phyloP scores from a whole-genome alignment of 2,888 invertebrate genomes.

The Ashinkailepas kermadecensis region DNA sequence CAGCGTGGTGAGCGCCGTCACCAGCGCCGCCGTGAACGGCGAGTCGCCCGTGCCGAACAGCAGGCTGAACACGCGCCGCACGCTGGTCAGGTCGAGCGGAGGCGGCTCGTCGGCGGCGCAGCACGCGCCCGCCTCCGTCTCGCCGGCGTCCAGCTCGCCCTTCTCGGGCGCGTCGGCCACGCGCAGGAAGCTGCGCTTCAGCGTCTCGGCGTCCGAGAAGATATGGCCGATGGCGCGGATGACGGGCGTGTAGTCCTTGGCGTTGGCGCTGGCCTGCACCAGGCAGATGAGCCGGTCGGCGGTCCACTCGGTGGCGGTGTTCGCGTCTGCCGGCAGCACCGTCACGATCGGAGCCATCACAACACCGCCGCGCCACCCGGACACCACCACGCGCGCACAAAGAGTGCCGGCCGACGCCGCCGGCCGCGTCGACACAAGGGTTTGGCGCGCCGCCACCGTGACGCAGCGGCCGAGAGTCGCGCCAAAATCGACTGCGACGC shows the following conservation, averaged over 20 bases:
- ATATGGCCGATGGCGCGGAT: constrained; percentile 9
- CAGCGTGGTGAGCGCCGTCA: constrained; percentile 19
- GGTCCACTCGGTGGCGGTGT: neutral
- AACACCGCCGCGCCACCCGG: neutral
- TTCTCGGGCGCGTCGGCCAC: neutral
- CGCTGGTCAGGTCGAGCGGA: neutral
- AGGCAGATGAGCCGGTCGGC: neutral
- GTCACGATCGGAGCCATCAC: neutral
- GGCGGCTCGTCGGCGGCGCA: neutral
- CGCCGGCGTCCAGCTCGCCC: neutral
- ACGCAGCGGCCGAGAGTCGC: neutral
- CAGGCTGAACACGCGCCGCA: neutral
- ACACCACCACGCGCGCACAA: neutral
- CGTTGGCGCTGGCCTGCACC: neutral
- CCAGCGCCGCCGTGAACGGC: constrained; percentile 7
- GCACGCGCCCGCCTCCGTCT: neutral
- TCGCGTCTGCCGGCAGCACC: neutral
- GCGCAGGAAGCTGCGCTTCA: neutral
- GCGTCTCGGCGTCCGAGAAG: constrained; percentile 16
- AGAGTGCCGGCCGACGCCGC: neutral
- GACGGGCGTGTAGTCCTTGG: neutral
- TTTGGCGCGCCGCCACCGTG: neutral
- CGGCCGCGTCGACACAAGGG: neutral
- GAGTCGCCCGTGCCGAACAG: neutral
- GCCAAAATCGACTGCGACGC: neutral